Evolutionary conservation across 2,888 invertebrate genomes (phyloP).

Genomic region (Nomada lathburiana): DNA sequence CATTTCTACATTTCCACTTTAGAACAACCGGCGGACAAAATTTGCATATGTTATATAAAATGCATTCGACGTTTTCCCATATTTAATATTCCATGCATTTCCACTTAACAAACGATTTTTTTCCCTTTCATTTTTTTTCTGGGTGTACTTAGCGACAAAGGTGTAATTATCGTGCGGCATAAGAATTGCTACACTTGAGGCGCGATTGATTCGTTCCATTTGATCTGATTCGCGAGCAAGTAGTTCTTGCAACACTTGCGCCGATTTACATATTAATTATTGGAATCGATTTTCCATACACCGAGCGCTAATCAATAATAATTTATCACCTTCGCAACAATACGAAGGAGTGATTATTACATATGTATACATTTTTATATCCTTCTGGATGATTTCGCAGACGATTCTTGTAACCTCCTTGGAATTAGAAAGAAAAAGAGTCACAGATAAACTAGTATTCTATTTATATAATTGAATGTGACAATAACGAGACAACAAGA

Average conservation of each 20-base stretch:
- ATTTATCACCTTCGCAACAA: neutral
- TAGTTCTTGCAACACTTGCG: neutral
- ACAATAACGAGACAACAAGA: no score
- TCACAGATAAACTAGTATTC: no score
- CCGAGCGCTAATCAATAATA: constrained; percentile 2
- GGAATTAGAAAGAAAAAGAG: no score
- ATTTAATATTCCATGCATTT: neutral
- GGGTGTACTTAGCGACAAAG: neutral
- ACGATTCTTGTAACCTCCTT: no score
- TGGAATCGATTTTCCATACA: neutral
- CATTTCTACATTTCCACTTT: neutral
- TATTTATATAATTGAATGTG: no score
- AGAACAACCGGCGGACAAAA: no score
- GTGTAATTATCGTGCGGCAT: neutral
- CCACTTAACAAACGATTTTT: neutral
- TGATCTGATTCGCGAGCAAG: constrained; percentile 2
- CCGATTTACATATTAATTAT: neutral
- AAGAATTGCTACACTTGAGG: neutral
- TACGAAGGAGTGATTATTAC: neutral
- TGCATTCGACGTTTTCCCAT: neutral
- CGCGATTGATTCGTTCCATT: constrained; percentile 5
- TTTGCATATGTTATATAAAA: constrained; percentile 16
- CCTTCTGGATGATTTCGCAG: neutral
- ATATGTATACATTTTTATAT: neutral
- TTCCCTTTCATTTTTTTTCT: neutral